These are phyloP conservation scores for Serilophus lunatus DNA, from an alignment of 2,113 vertebrate genomes.

Conservation along the genomic window DNA sequence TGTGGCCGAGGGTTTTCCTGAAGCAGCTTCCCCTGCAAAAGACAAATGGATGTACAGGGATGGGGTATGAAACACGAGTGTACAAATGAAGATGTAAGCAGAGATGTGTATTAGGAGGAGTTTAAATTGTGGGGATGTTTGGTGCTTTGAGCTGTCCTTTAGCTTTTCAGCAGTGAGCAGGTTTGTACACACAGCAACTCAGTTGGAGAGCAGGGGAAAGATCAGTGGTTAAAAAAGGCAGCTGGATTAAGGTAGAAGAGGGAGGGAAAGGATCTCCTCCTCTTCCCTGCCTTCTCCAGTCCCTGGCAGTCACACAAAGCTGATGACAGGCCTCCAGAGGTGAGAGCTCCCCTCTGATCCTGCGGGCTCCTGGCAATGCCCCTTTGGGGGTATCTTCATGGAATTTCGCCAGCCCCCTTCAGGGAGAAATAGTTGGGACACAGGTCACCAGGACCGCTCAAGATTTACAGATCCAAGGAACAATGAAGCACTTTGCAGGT, in stretches of 20 bases:
- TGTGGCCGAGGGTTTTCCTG: background rate
- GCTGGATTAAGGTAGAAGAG: background rate
- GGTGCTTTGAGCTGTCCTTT: background rate
- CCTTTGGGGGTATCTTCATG: background rate
- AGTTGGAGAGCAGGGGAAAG: background rate
- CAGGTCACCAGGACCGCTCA: background rate
- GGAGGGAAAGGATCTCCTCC: background rate
- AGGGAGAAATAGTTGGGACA: background rate
- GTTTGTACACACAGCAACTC: background rate
- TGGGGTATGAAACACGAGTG: background rate
- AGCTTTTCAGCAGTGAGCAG: background rate
- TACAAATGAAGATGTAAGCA: background rate
- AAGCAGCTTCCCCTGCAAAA: background rate
- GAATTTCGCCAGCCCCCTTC: background rate
- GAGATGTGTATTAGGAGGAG: background rate
- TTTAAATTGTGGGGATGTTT: background rate
- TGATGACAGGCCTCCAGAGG: background rate
- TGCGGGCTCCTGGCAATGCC: background rate
- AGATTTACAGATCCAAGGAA: background rate
- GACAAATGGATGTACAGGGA: background rate
- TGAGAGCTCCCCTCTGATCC: background rate
- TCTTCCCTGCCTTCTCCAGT: background rate
- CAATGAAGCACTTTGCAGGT: slow-evolving; percentile 13
- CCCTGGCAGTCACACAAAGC: background rate
- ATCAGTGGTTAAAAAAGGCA: background rate